A percentile compares a stretch with the other conserved stretches of the same genome.
Evolutionary conservation across 92 coral and sea anemone genomes (phyloP).

Genomic region (Desmophyllum pertusum): DNA sequence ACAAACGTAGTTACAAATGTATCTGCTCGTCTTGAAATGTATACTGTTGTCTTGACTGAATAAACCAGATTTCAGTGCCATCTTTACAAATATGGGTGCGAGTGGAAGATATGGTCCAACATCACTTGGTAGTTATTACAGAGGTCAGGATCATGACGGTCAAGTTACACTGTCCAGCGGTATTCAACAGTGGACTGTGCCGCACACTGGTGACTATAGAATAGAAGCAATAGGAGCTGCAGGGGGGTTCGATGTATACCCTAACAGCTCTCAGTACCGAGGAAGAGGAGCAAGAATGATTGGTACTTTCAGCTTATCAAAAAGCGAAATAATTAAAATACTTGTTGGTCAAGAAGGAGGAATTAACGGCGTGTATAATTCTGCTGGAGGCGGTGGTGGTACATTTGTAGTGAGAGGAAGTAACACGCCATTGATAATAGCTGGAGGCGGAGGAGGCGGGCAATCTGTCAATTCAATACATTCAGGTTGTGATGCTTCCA

Average conservation of each 20-base stretch:
- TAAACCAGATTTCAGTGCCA: not conserved
- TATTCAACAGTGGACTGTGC: conserved; percentile 13
- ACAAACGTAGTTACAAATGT: not conserved
- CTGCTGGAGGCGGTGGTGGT: not conserved
- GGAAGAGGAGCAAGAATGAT: conserved; percentile 14
- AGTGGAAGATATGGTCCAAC: not conserved
- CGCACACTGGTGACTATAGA: not conserved
- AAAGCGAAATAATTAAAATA: not conserved
- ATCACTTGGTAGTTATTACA: not conserved
- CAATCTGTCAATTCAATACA: not conserved
- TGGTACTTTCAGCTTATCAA: not conserved
- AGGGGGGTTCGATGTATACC: not conserved
- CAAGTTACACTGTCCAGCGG: not conserved
- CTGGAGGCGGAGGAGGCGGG: not conserved
- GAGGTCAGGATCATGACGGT: not conserved
- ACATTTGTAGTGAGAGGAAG: not conserved
- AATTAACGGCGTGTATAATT: not conserved
- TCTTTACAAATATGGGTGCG: not conserved
- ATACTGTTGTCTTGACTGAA: not conserved
- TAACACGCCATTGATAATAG: not conserved
- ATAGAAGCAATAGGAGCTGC: conserved; percentile 2
- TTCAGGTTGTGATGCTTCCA: not conserved
- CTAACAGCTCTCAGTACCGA: not conserved
- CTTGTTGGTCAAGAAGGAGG: conserved; percentile 1
- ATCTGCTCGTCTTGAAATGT: no score